Base-by-base conservation (phyloP, 2,797 vertebrate species). In the Phoxinus dragarum region DNA sequence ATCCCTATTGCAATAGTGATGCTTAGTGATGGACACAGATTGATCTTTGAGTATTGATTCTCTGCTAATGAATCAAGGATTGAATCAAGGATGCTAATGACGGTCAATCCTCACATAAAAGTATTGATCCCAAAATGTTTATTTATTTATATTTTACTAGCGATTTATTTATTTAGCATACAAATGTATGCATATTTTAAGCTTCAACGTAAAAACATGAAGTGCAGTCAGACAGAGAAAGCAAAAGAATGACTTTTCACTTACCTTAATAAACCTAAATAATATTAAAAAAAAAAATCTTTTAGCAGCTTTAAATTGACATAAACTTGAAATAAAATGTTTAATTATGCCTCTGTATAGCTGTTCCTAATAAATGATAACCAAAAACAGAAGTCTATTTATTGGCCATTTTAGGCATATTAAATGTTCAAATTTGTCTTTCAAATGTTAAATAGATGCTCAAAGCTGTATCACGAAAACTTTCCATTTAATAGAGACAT, bases 61-160 rank as follows among this genome's bases (percentile, higher is more conserved):
- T 4, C 67, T 67, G 44, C 44, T 67, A 80, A 80, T 67, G 3
- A 36, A 80, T 44, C 59, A 80, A 36, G 27, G n/a, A n/a, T n/a
- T n/a, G n/a, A n/a, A n/a, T n/a, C n/a, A n/a, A n/a, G n/a, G n/a
- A n/a, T n/a, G n/a, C n/a, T n/a, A n/a, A n/a, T n/a, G 27, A 75
- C 8, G 38, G 42, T 67, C 27, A 67, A 36, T 67, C 11, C 59
- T 67, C 17, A 80, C 42, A 49, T 49, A 67, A 34, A 66, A 80
- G 3, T 67, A 80, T 80, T 49, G 78, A 80, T 67, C n/a, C n/a
- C 36, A 19, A 64, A 42, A 3, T 64, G 36, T 4, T 9, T 17
- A 11, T 78, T 40, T 78, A 17, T 73, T 54, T 21, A 54, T 23
- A 14, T 66, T 66, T 66, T 66, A 66, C 8, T 21, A 47, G 40